These are phyloP conservation scores for Dinocampus coccinellae DNA, from an alignment of 2,888 invertebrate genomes.

Conservation along the genomic window DNA sequence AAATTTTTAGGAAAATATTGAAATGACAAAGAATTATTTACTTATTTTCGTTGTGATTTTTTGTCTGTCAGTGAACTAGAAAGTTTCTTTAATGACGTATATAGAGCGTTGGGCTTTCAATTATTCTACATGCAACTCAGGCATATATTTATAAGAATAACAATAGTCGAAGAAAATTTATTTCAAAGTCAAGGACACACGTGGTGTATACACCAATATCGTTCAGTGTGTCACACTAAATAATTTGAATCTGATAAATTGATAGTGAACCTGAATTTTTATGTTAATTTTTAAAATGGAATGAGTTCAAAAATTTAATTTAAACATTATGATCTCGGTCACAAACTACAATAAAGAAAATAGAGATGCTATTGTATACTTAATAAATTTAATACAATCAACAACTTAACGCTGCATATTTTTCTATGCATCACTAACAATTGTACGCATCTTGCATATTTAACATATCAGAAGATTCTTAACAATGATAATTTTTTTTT, in stretches of 20 bases:
- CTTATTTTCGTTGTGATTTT: neutral
- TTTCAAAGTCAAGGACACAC: constrained; percentile 24
- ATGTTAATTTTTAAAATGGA: constrained; percentile 46
- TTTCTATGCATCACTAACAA: neutral
- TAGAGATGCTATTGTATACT: neutral
- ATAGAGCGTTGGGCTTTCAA: constrained; percentile 33
- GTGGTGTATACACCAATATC: neutral
- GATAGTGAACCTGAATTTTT: constrained; percentile 45
- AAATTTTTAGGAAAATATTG: no score
- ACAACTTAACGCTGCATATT: neutral
- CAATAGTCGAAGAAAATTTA: constrained; percentile 1
- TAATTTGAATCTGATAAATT: neutral
- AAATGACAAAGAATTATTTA: neutral
- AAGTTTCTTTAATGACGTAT: neutral
- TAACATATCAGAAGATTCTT: neutral
- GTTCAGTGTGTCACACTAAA: constrained; percentile 25
- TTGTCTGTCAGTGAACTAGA: neutral
- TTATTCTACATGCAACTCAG: constrained; percentile 25
- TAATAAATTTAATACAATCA: neutral
- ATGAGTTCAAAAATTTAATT: constrained; percentile 16
- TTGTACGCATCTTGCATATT: neutral
- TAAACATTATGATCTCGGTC: neutral
- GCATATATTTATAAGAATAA: constrained; percentile 5
- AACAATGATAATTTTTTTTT: neutral
- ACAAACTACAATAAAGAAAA: neutral